Conservation (phyloP, 2,888 invertebrate species). For the Antheraea assamensis region DNA sequence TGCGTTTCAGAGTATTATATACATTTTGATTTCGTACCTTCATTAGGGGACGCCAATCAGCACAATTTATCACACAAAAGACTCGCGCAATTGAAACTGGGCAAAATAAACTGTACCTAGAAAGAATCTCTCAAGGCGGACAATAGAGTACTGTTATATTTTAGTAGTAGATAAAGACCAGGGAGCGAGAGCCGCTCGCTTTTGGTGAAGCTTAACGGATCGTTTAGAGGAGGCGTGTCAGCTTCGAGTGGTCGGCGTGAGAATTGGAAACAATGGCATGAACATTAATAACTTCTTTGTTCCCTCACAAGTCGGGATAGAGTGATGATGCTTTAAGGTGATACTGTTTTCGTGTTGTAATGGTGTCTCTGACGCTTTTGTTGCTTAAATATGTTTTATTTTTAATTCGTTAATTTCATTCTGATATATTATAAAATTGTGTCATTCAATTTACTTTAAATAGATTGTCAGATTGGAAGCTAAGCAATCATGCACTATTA, state of each 20-base stretch:
- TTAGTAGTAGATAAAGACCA: constrained; percentile 59
- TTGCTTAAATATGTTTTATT: constrained; percentile 13
- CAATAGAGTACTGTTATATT: constrained; percentile 66
- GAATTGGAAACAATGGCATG: constrained; percentile 70
- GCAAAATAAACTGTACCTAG: constrained; percentile 54
- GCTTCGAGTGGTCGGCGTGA: constrained; percentile 52
- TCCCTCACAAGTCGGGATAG: constrained; percentile 52
- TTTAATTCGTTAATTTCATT: background rate
- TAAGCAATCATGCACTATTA: background rate
- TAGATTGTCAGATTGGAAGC: background rate
- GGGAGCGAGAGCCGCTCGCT: constrained; percentile 41
- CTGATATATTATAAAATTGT: background rate
- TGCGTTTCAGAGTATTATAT: background rate
- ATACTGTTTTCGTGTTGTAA: constrained; percentile 24
- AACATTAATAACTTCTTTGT: constrained; percentile 81
- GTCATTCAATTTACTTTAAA: background rate
- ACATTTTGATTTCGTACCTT: constrained; percentile 14
- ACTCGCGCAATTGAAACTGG: constrained; percentile 53
- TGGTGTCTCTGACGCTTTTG: constrained; percentile 13
- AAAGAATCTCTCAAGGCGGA: constrained; percentile 58
- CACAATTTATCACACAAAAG: constrained; percentile 53
- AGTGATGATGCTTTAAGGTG: constrained; percentile 37
- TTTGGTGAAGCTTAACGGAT: constrained; percentile 29
- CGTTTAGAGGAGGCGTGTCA: constrained; percentile 43
- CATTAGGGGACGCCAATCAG: constrained; percentile 44